A percentile compares a stretch with the other conserved stretches of the same genome.
Conservation (phyloP, 1,140 invertebrate genomes). For the Protaetia brevitarsis region DNA sequence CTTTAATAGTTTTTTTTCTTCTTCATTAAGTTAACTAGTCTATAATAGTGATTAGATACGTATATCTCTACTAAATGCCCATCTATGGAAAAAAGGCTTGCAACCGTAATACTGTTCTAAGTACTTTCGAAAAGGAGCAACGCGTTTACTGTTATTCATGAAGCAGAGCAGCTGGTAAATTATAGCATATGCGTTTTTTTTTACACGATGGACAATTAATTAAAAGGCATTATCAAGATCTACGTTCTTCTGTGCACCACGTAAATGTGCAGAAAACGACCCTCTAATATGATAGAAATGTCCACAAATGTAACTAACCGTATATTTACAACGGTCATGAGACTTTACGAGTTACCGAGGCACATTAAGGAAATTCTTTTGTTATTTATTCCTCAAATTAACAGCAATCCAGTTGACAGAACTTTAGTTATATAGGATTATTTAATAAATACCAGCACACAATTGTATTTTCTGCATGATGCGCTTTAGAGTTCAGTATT, state of each 20-base stretch:
- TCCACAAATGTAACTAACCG: conserved; percentile 21
- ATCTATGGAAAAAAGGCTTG: background rate
- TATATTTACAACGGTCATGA: conserved; percentile 24
- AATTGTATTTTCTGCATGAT: conserved; percentile 21
- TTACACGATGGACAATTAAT: conserved; percentile 20
- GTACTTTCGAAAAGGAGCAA: background rate
- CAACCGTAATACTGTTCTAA: conserved; percentile 6
- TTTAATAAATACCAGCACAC: conserved; percentile 23
- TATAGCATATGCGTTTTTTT: background rate
- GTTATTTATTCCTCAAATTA: conserved; percentile 24
- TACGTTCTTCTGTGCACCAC: conserved; percentile 7
- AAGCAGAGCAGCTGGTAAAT: conserved; percentile 8
- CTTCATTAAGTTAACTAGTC: no score
- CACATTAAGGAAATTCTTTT: conserved; percentile 20
- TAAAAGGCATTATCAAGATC: conserved; percentile 22
- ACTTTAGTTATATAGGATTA: conserved; percentile 22
- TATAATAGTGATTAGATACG: background rate
- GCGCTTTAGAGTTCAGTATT: background rate
- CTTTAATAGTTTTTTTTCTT: no score
- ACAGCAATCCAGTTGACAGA: conserved; percentile 23
- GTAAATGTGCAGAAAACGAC: conserved; percentile 11
- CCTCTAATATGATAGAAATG: conserved; percentile 23
- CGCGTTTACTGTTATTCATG: conserved; percentile 21
- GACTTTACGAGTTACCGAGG: conserved; percentile 18
- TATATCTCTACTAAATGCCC: background rate